Evolutionary conservation across 2,888 invertebrate genomes (phyloP).

Genomic region (Acholoe squamosa): DNA sequence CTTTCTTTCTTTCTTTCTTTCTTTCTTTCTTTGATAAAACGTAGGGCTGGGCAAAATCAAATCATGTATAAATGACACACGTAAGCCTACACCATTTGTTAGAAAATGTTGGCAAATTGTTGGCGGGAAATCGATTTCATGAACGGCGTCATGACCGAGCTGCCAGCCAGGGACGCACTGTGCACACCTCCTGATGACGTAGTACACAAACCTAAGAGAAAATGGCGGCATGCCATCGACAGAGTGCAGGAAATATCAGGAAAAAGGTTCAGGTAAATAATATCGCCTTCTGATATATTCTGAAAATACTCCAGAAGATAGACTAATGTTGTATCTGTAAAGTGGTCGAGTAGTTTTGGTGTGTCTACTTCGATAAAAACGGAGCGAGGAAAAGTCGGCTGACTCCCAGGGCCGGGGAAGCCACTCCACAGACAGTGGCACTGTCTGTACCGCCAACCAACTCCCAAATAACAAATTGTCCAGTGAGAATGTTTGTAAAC

Average conservation of each 20-base stretch:
- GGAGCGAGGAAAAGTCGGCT: neutral
- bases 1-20: too few relatives aligned
- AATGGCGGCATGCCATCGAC: conserved; percentile 73
- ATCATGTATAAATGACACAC: too few relatives aligned
- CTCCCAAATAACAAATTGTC: neutral
- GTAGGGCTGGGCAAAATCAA: too few relatives aligned
- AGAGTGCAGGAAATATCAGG: conserved; percentile 76
- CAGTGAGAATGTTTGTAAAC: conserved; percentile 20
- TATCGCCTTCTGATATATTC: neutral
- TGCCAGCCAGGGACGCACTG: neutral
- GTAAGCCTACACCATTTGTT: too few relatives aligned
- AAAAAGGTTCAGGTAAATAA: conserved; percentile 79
- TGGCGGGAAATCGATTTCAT: too few relatives aligned
- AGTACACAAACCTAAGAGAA: neutral
- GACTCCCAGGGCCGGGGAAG: neutral
- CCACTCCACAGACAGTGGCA: neutral
- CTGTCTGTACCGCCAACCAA: neutral
- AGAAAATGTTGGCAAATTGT: too few relatives aligned
- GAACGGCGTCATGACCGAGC: too few relatives aligned
- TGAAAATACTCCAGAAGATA: neutral
- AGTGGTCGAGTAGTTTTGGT: neutral
- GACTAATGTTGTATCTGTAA: neutral
- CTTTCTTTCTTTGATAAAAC: too few relatives aligned
- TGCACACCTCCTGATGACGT: conserved; percentile 62
- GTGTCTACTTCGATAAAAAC: neutral